Conservation (phyloP, 1,140 invertebrate species). For the Penaeus chinensis region DNA sequence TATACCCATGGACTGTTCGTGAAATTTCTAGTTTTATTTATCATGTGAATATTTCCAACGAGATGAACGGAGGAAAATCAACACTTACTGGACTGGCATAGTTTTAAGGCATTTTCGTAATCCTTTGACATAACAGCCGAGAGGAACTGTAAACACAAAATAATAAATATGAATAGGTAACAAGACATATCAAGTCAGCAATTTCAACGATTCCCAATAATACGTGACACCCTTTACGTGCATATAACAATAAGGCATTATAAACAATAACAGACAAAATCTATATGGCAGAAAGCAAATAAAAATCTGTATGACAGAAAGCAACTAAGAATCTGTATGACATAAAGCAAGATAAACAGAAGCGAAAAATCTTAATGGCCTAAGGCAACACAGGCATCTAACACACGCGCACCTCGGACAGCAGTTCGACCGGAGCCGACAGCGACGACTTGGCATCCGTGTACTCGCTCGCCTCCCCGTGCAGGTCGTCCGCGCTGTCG, state of each 20-base stretch:
- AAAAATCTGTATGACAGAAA: no score
- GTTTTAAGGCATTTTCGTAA: slow-evolving; percentile 4
- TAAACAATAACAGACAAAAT: no score
- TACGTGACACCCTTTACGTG: no score
- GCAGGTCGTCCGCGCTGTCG: background rate
- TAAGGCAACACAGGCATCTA: no score
- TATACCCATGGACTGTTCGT: no score
- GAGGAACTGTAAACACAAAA: background rate
- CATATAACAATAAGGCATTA: no score
- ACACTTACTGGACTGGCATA: slow-evolving; percentile 4
- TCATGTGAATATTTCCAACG: no score
- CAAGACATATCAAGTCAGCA: background rate
- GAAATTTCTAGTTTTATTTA: no score
- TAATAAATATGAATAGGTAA: background rate
- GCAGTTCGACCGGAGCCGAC: background rate
- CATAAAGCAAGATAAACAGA: no score
- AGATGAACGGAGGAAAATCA: background rate
- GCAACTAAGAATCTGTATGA: no score
- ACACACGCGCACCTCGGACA: background rate
- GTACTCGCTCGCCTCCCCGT: background rate
- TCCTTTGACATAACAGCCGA: background rate
- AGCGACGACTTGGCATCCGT: background rate
- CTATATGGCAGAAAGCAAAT: no score
- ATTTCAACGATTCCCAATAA: background rate
- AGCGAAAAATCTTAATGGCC: no score